Conservation (phyloP, 2,888 invertebrate species). For the Sinhomidia bicolor region DNA sequence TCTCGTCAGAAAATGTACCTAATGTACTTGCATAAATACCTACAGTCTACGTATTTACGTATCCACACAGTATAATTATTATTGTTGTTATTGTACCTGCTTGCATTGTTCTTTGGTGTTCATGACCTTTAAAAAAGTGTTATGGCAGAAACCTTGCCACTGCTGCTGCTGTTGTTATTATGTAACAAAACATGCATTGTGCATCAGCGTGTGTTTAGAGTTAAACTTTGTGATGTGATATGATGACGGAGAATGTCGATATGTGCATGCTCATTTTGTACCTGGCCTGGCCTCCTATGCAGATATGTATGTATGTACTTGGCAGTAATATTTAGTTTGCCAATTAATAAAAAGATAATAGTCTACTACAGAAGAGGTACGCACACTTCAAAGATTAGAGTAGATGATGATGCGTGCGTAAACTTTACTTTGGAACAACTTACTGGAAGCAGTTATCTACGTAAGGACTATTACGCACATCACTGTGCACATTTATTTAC, state of each 20-base stretch:
- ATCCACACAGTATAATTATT: background rate
- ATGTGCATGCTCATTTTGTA: too few species aligned
- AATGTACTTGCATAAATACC: too few species aligned
- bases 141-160: background rate
- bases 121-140: conserved; percentile 58
- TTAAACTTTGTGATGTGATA: background rate
- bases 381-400: background rate
- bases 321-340: background rate
- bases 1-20: background rate
- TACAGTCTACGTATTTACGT: background rate
- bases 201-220: background rate
- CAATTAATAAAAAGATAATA: too few species aligned
- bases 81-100: background rate
- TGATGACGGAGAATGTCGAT: too few species aligned
- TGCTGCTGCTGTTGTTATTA: conserved; percentile 20
- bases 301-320: background rate
- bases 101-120: conserved; percentile 39
- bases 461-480: background rate
- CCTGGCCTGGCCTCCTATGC: too few species aligned
- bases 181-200: background rate
- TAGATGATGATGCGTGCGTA: too few species aligned
- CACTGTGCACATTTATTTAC: background rate
- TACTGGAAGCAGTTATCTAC: conserved; percentile 18
- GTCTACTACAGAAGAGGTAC: too few species aligned
- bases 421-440: background rate